Evolutionary conservation across 2,888 invertebrate genomes (phyloP).

Genomic region (Dichetophora obliterata): DNA sequence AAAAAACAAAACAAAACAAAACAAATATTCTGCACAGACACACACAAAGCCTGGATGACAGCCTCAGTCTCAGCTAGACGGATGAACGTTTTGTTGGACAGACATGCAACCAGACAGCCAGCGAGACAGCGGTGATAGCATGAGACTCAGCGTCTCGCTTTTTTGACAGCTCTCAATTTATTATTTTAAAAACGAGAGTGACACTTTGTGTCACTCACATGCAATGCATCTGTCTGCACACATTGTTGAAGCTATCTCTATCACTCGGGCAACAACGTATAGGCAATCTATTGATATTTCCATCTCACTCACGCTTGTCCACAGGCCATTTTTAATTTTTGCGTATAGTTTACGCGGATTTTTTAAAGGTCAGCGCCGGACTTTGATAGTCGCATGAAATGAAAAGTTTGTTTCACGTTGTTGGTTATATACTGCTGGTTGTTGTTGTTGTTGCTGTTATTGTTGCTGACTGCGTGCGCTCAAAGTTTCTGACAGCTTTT

Average conservation of each 20-base stretch:
- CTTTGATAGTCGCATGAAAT: neutral
- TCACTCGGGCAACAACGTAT: too few species aligned
- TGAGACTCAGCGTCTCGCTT: slow-evolving; percentile 12
- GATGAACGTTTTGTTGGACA: neutral
- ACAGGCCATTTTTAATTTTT: slow-evolving; percentile 13
- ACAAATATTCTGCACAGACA: neutral
- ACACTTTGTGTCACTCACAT: slow-evolving; percentile 52
- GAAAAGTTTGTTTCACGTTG: slow-evolving; percentile 14
- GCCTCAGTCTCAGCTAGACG: neutral
- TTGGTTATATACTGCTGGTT: too few species aligned
- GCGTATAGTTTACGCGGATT: slow-evolving; percentile 2
- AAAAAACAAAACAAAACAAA: neutral
- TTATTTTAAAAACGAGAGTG: slow-evolving; percentile 53
- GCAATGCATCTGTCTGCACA: slow-evolving; percentile 29
- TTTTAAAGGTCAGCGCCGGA: slow-evolving; percentile 19
- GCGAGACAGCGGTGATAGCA: neutral
- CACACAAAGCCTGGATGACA: neutral
- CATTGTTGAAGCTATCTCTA: too few species aligned
- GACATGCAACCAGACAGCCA: neutral
- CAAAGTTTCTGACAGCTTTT: slow-evolving; percentile 57
- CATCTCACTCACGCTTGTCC: neutral
- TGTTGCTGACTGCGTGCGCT: slow-evolving; percentile 5
- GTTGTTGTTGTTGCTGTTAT: too few species aligned
- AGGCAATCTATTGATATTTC: slow-evolving; percentile 49
- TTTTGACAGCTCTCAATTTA: slow-evolving; percentile 51